phyloP scores from a whole-genome alignment of 2,888 invertebrate species.

The Xestia xanthographa region DNA sequence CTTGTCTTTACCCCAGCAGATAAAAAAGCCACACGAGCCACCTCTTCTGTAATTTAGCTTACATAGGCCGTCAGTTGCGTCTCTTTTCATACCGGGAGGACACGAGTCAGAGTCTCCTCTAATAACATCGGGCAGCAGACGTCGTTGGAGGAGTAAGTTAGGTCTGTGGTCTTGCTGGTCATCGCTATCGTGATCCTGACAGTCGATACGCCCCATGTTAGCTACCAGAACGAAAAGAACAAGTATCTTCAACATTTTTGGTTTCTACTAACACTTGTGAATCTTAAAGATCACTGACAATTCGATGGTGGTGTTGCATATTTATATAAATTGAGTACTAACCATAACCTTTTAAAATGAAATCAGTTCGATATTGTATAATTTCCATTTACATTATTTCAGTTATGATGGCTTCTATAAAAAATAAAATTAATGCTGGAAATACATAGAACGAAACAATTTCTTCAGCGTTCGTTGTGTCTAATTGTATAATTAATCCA shows the following conservation, averaged over 20 bases:
- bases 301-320: not conserved
- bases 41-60: not conserved
- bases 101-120: not conserved
- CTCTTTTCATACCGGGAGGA: too few relatives aligned
- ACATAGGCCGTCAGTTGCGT: too few relatives aligned
- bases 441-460: too few relatives aligned
- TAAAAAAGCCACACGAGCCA: too few relatives aligned
- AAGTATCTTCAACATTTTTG: constrained; percentile 16
- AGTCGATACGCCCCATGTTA: not conserved
- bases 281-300: not conserved
- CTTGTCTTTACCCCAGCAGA: too few relatives aligned
- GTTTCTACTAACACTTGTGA: not conserved
- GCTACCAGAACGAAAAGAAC: not conserved
- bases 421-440: too few relatives aligned
- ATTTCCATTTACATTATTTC: not conserved
- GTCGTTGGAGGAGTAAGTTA: not conserved
- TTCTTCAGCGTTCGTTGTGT: too few relatives aligned
- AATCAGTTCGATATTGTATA: not conserved
- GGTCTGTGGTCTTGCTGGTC: not conserved
- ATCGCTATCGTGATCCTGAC: not conserved
- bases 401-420: not conserved
- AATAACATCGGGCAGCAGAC: not conserved
- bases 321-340: not conserved
- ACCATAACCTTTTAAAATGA: not conserved
- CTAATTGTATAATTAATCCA: too few relatives aligned